phyloP scores from a whole-genome alignment of 2,888 invertebrate genomes.

The Nomada fabriciana region DNA sequence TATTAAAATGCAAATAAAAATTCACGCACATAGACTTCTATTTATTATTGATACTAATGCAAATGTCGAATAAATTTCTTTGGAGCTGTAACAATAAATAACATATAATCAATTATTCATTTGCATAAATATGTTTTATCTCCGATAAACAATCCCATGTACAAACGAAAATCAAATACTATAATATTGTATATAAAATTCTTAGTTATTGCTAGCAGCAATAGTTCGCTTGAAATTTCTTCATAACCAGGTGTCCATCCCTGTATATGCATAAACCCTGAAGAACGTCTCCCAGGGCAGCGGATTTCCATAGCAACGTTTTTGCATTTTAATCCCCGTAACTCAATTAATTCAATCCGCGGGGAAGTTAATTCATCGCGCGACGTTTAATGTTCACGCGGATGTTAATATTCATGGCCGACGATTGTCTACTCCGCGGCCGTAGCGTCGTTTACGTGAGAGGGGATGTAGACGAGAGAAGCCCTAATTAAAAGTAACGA shows the following conservation, averaged over 20 bases:
- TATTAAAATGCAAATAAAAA: no score
- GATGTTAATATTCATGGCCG: slow-evolving; percentile 48
- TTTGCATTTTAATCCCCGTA: slow-evolving; percentile 50
- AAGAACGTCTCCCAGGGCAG: not conserved
- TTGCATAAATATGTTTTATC: no score
- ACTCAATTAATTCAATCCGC: slow-evolving; percentile 53
- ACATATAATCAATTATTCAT: no score
- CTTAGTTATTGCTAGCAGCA: no score
- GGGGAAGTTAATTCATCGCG: slow-evolving; percentile 46
- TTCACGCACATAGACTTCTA: no score
- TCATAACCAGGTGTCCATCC: not conserved
- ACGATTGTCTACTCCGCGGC: slow-evolving; percentile 27
- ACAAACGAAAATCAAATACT: no score
- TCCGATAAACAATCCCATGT: no score
- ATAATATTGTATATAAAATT: no score
- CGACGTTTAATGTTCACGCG: slow-evolving; percentile 37
- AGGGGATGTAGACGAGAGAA: not conserved
- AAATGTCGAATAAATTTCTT: no score
- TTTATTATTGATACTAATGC: no score
- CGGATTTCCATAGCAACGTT: slow-evolving; percentile 31
- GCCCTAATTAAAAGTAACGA: slow-evolving; percentile 50
- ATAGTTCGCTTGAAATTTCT: no score
- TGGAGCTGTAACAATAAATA: no score
- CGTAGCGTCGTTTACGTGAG: slow-evolving; percentile 15
- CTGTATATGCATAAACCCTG: not conserved